Conservation (phyloP, 2,113 vertebrate genomes). For the Callipepla squamata region DNA sequence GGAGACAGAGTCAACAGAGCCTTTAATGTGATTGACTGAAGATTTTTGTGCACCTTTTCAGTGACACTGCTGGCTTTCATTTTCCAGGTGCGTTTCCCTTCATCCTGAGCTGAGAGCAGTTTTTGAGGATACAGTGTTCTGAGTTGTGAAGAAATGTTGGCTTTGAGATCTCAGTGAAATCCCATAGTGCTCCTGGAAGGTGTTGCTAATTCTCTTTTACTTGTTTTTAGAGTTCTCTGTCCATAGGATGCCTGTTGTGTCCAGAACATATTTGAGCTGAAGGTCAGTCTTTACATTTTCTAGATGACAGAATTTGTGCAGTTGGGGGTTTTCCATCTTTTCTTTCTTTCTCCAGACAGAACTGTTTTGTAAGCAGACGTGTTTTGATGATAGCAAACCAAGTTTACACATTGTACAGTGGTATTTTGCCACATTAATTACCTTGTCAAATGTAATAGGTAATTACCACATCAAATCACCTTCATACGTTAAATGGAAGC, state of each 20-base stretch:
- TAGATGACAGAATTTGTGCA: background rate
- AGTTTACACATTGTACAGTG: constrained; percentile 75
- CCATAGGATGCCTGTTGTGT: background rate
- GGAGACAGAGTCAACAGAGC: constrained; percentile 13
- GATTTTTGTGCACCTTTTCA: background rate
- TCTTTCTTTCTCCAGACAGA: constrained; percentile 1
- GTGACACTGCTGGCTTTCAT: background rate
- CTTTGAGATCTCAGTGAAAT: background rate
- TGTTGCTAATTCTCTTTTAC: background rate
- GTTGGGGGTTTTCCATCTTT: constrained; percentile 23
- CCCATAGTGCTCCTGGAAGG: background rate
- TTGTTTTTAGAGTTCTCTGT: background rate
- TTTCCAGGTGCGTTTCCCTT: background rate
- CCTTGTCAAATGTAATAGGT: constrained; percentile 81
- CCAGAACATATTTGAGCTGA: background rate
- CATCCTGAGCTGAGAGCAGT: background rate
- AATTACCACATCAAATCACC: constrained; percentile 81
- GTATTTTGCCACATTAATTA: constrained; percentile 83
- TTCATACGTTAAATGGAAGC: constrained; percentile 60
- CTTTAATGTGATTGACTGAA: background rate
- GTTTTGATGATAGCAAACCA: constrained; percentile 74
- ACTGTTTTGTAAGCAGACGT: constrained; percentile 73
- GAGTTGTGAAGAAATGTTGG: background rate
- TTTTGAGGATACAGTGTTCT: background rate
- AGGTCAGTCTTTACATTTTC: background rate